Evolutionary conservation across 2,113 vertebrate genomes (phyloP).

Genomic region (Sphaerodactylus townsendi): DNA sequence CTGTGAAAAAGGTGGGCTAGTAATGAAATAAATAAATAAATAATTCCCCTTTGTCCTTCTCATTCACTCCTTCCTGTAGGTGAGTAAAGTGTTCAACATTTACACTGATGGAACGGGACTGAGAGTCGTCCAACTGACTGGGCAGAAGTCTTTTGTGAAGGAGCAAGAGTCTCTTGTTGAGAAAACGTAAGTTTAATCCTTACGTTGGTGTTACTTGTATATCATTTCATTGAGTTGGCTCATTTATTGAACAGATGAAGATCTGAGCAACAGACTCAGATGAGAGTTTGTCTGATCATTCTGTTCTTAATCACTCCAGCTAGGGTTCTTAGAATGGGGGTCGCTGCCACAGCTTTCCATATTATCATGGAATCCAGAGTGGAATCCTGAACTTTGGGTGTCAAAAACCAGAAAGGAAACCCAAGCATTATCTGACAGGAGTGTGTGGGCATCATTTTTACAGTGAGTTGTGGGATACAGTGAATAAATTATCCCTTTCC

Average conservation of each 20-base stretch:
- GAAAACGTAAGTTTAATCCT: constrained; percentile 75
- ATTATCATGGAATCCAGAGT: neutral
- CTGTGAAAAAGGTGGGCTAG: too few relatives aligned
- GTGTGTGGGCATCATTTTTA: neutral
- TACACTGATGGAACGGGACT: constrained; percentile 84
- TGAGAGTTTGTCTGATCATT: neutral
- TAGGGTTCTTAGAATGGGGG: too few relatives aligned
- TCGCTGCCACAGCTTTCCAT: too few relatives aligned
- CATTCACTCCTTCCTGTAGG: constrained; percentile 68
- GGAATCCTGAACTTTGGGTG: neutral
- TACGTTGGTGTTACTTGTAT: constrained; percentile 14
- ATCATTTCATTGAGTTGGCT: neutral
- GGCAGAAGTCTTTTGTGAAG: constrained; percentile 85
- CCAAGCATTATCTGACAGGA: neutral
- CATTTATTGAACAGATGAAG: neutral
- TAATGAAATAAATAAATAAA: too few relatives aligned
- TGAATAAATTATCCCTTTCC: too few relatives aligned
- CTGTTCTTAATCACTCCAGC: neutral
- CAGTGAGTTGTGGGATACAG: neutral
- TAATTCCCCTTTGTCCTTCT: neutral
- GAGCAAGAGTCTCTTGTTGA: constrained; percentile 87
- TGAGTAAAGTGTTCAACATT: constrained; percentile 87
- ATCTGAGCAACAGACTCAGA: neutral
- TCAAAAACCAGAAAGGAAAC: neutral
- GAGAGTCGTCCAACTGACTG: constrained; percentile 84